A percentile compares a stretch with the other conserved stretches of the same genome.
Conservation (phyloP, 2,888 invertebrate species). For the Xestia xanthographa region DNA sequence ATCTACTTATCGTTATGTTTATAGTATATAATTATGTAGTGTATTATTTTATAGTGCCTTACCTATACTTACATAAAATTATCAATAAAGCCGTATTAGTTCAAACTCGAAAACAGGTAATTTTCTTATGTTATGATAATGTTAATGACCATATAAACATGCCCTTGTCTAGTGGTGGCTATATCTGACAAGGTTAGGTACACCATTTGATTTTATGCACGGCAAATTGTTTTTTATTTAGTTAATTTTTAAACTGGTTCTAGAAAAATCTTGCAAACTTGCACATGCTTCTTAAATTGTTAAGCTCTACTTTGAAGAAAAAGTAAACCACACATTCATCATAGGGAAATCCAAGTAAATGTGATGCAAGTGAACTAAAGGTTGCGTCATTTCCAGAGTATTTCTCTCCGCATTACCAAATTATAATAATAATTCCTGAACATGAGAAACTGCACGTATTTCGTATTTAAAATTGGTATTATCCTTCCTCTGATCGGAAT, state of each 20-base stretch:
- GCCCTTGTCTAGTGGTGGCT: slow-evolving; percentile 1
- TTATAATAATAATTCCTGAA: slow-evolving; percentile 7
- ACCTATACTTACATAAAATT: neutral
- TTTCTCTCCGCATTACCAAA: neutral
- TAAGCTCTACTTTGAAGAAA: neutral
- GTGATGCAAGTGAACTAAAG: neutral
- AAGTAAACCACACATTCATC: neutral
- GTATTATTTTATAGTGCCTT: slow-evolving; percentile 11
- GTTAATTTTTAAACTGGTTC: neutral
- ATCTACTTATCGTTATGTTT: neutral
- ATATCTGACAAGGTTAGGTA: slow-evolving; percentile 21
- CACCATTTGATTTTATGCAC: slow-evolving; percentile 32
- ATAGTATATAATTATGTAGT: neutral
- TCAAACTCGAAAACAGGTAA: slow-evolving; percentile 1
- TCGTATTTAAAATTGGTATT: slow-evolving; percentile 21
- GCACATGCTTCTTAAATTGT: neutral
- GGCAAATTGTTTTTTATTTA: neutral
- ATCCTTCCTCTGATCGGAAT: slow-evolving; percentile 28
- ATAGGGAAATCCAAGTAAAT: neutral
- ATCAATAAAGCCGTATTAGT: slow-evolving; percentile 2
- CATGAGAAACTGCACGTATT: slow-evolving; percentile 43
- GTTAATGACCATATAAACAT: slow-evolving; percentile 9
- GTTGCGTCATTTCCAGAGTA: neutral
- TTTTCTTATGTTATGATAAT: slow-evolving; percentile 30
- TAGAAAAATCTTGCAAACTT: neutral